phyloP scores from a whole-genome alignment of 2,888 invertebrate species.

The Eristalinus aeneus region DNA sequence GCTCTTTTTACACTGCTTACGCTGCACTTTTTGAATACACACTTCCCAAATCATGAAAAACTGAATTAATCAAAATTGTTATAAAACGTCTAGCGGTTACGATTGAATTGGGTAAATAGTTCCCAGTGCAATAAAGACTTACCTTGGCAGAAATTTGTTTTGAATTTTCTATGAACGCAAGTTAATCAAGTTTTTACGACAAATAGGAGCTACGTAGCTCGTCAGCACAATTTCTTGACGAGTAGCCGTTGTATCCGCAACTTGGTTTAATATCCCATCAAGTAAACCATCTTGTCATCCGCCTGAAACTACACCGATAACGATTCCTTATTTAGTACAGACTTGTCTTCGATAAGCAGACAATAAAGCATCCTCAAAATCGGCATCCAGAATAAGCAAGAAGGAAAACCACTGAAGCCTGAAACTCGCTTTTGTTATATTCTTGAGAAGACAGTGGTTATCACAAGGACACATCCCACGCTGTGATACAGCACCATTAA shows the following conservation, averaged over 20 bases:
- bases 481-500: slow-evolving; percentile 34
- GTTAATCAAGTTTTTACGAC: no score
- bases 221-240: background rate
- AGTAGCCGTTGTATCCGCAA: background rate
- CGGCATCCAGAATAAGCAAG: background rate
- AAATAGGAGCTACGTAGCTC: no score
- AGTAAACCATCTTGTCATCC: background rate
- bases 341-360: slow-evolving; percentile 6
- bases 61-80: no score
- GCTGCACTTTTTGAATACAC: no score
- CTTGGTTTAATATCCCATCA: background rate
- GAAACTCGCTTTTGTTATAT: background rate
- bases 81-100: no score
- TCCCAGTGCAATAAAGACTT: no score
- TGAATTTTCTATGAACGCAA: no score
- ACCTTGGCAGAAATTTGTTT: no score
- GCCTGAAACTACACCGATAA: background rate
- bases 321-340: background rate
- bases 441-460: slow-evolving; percentile 4
- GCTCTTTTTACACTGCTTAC: no score
- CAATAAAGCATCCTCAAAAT: slow-evolving; percentile 16
- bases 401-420: background rate
- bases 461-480: slow-evolving; percentile 19
- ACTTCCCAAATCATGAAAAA: no score
- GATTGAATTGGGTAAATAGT: no score